phyloP scores from a whole-genome alignment of 1,140 invertebrate genomes.

The Drosophila micromelanica region DNA sequence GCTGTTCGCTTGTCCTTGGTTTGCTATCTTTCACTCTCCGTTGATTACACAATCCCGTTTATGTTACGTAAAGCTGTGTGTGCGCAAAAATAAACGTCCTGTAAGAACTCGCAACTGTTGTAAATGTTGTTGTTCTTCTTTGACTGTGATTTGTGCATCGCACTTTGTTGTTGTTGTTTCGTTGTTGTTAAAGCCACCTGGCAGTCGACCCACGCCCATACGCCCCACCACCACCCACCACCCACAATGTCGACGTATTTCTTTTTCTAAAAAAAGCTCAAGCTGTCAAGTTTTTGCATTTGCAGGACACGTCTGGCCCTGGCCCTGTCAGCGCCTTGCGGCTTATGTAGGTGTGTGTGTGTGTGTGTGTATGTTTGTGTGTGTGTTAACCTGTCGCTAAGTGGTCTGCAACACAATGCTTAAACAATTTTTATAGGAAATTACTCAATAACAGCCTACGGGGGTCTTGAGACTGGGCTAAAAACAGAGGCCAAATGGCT shows the following conservation, averaged over 20 bases:
- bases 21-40: slow-evolving; percentile 16
- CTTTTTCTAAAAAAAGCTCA: slow-evolving; percentile 68
- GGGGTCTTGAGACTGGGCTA: background rate
- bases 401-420: slow-evolving; percentile 55
- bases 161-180: slow-evolving; percentile 27
- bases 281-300: slow-evolving; percentile 21
- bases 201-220: slow-evolving; percentile 19
- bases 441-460: slow-evolving; percentile 57
- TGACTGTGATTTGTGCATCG: slow-evolving; percentile 53
- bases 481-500: slow-evolving; percentile 11
- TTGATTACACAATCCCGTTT: slow-evolving; percentile 73
- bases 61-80: slow-evolving; percentile 68
- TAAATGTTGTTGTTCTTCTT: slow-evolving; percentile 12
- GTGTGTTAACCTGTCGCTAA: slow-evolving; percentile 11
- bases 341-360: background rate
- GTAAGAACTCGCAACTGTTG: slow-evolving; percentile 21
- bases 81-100: slow-evolving; percentile 70
- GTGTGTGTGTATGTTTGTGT: slow-evolving; percentile 2
- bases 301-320: slow-evolving; percentile 43
- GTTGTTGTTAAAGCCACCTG: slow-evolving; percentile 12
- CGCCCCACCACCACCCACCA: background rate
- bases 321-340: slow-evolving; percentile 53
- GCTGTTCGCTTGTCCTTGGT: background rate
- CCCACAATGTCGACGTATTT: slow-evolving; percentile 38
- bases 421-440: slow-evolving; percentile 62